These are phyloP conservation scores for Cyclophora punctaria DNA, from an alignment of 2,888 invertebrate genomes.

Conservation along the genomic window DNA sequence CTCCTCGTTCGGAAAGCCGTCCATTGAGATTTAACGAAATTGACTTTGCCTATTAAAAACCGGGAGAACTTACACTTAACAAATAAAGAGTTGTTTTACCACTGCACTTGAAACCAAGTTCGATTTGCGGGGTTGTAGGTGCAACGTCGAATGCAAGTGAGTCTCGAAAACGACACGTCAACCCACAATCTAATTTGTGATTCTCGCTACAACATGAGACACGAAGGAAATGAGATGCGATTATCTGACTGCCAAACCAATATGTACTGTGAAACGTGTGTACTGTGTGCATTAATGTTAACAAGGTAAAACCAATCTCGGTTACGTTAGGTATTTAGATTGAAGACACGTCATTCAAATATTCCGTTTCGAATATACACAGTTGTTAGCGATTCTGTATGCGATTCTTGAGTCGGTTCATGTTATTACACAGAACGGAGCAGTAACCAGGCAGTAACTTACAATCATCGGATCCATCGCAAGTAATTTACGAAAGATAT, in stretches of 20 bases:
- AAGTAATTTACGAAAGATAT: slow-evolving; percentile 53
- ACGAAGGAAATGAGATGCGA: slow-evolving; percentile 61
- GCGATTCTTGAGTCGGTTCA: no score
- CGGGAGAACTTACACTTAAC: no score
- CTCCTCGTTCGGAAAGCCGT: slow-evolving; percentile 49
- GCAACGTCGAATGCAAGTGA: slow-evolving; percentile 39
- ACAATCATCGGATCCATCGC: slow-evolving; percentile 44
- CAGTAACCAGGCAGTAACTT: slow-evolving; percentile 36
- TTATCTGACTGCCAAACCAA: slow-evolving; percentile 36
- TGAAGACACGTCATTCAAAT: no score
- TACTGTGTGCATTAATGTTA: no score
- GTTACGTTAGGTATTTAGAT: no score
- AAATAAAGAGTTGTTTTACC: no score
- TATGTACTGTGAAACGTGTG: no score
- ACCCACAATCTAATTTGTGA: slow-evolving; percentile 59
- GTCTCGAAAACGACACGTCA: slow-evolving; percentile 51
- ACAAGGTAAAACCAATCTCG: no score
- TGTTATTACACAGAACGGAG: slow-evolving; percentile 6
- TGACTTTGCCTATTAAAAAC: slow-evolving; percentile 28
- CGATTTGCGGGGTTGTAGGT: slow-evolving; percentile 30
- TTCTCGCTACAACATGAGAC: slow-evolving; percentile 53
- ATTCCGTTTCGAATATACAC: no score
- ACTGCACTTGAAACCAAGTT: background rate
- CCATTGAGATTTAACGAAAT: slow-evolving; percentile 52
- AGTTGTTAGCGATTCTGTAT: no score